Evolutionary conservation across 2,797 vertebrate species (phyloP).

Genomic region (Heteromormyrus szaboi): DNA sequence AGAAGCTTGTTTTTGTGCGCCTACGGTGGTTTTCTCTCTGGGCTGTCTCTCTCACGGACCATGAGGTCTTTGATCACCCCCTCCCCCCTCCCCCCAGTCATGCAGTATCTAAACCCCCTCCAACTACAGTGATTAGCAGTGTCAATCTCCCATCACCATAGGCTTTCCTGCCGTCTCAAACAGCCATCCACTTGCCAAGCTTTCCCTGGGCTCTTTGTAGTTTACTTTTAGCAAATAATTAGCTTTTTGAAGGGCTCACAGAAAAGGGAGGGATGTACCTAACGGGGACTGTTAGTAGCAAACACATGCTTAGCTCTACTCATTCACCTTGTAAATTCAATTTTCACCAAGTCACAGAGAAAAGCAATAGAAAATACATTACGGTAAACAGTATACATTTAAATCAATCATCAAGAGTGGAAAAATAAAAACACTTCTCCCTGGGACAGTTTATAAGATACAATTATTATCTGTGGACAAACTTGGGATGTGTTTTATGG

Average conservation of each 20-base stretch:
- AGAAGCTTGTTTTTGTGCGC: not conserved
- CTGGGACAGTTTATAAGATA: not conserved
- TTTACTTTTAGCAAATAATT: not conserved
- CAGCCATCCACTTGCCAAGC: not conserved
- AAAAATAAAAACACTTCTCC: not conserved
- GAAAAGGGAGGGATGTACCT: not conserved
- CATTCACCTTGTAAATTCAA: slow-evolving; percentile 1
- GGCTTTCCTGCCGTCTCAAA: not conserved
- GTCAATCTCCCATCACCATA: not conserved
- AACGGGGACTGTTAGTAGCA: not conserved
- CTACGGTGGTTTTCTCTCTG: not conserved
- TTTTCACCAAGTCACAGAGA: not conserved
- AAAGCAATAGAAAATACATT: not conserved
- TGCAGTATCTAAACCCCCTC: not conserved
- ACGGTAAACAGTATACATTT: not conserved
- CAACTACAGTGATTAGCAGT: not conserved
- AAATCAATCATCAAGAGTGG: not conserved
- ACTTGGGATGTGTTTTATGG: not conserved
- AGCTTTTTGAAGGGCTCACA: not conserved
- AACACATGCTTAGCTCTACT: not conserved
- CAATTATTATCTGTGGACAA: not conserved
- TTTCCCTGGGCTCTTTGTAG: not conserved
- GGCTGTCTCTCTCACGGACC: not conserved
- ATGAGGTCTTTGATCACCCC: not conserved
- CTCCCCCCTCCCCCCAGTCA: not conserved